Base-by-base conservation (phyloP, 2,797 vertebrate species). In the Gymnoscopelus microlampas region DNA sequence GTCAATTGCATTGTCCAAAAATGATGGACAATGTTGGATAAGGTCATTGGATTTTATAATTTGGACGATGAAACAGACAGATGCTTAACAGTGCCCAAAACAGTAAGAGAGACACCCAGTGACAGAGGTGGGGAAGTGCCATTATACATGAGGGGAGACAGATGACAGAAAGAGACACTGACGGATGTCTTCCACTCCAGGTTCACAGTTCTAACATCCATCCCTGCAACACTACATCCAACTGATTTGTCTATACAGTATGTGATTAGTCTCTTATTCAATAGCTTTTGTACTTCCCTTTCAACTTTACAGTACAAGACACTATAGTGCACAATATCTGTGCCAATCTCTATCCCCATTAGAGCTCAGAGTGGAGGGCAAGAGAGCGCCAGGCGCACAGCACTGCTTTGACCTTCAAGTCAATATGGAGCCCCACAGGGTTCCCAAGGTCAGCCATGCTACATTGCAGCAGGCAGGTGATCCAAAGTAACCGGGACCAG, bases 301-400 rank as follows among this genome's bases (percentile, higher is more conserved):
- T 97, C 92, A 95, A 94, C 94, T 95, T 97, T 96, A 97, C 96
- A 98, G 96, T 97, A 97, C 94, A 95, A 95, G 93, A 96, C 95
- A 97, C 96, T 95, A 94, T 96, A 97, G 96, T 98, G 97, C 96
- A 97, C 96, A 94, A 94, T 87, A 93, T 96, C 94, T 92, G 93
- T 96, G 95, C 95, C 93, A 88, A 88, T 90, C 92, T 87, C 92
- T 57, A 85, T 88, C 68, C 48, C 90, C 73, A 50, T 90, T 86
- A 89, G 75, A 90, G 94, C 94, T 94, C 92, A 87, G 94, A 92
- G 85, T 91, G 92, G 92, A 91, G 84, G 81, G 87, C 82, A 82
- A 79, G 74, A 73, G 77, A 73, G 53, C 59, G 71, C 85, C 67
- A 81, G 90, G 94, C 94, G 93, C 91, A 90, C 92, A 91, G 83